Conservation (phyloP, 2,113 vertebrate species). For the Solea senegalensis region DNA sequence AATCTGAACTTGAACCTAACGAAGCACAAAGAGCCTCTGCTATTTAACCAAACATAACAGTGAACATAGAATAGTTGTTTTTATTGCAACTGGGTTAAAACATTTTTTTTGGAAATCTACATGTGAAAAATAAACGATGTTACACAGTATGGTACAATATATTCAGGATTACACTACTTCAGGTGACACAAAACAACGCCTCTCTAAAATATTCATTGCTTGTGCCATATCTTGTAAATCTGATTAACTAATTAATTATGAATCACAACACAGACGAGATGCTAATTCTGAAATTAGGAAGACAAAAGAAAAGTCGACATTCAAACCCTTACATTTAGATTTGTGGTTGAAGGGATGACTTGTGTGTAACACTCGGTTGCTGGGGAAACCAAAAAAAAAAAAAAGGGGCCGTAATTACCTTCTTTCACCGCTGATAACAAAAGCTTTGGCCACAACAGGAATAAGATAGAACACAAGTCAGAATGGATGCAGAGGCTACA, state of each 20-base stretch:
- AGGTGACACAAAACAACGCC: slow-evolving; percentile 6
- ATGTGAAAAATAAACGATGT: slow-evolving; percentile 41
- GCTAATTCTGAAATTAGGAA: slow-evolving; percentile 3
- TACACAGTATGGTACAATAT: slow-evolving; percentile 39
- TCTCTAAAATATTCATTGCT: background rate
- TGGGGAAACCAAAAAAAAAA: slow-evolving; percentile 39
- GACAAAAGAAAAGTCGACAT: slow-evolving; percentile 20
- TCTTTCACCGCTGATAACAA: slow-evolving; percentile 22
- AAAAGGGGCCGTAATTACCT: slow-evolving; percentile 9
- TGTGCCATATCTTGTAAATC: background rate
- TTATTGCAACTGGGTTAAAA: slow-evolving; percentile 49
- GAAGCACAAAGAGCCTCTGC: too few species aligned
- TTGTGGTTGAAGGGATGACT: slow-evolving; percentile 11
- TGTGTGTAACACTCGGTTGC: slow-evolving; percentile 43
- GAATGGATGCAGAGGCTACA: background rate
- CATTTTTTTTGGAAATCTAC: slow-evolving; percentile 32
- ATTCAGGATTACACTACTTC: slow-evolving; percentile 9
- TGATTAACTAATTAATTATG: too few species aligned
- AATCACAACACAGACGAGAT: slow-evolving; percentile 5
- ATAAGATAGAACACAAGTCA: slow-evolving; percentile 17
- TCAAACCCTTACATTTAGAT: slow-evolving; percentile 13
- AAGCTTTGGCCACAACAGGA: slow-evolving; percentile 36
- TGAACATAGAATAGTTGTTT: slow-evolving; percentile 8
- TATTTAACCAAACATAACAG: background rate
- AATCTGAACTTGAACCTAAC: too few species aligned